Conservation (phyloP, 2,797 vertebrate species). For the Chelmon rostratus region DNA sequence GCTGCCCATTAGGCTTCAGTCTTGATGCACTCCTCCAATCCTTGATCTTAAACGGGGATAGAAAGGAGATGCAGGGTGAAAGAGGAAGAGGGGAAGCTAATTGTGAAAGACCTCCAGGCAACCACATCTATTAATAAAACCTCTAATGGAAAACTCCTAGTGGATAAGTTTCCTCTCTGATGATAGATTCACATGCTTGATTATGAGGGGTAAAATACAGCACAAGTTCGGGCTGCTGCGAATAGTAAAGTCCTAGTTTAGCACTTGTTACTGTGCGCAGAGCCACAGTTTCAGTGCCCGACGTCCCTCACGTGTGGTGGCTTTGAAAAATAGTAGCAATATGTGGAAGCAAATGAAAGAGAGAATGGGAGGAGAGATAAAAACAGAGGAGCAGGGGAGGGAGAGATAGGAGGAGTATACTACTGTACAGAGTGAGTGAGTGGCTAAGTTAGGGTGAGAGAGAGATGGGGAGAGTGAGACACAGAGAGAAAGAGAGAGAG, state of each 20-base stretch:
- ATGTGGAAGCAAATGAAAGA: slow-evolving; percentile 56
- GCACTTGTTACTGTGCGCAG: slow-evolving; percentile 53
- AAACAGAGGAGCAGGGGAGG: slow-evolving; percentile 51
- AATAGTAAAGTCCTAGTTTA: slow-evolving; percentile 38
- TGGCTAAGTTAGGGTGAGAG: slow-evolving; percentile 65
- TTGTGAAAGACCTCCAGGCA: slow-evolving; percentile 54
- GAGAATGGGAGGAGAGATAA: slow-evolving; percentile 39
- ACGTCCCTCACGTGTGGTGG: slow-evolving; percentile 56
- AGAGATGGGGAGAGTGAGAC: slow-evolving; percentile 55
- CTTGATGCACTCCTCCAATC: slow-evolving; percentile 50
- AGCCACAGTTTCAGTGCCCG: slow-evolving; percentile 56
- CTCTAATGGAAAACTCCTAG: slow-evolving; percentile 46
- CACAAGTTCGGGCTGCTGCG: slow-evolving; percentile 38
- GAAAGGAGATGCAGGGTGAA: slow-evolving; percentile 33
- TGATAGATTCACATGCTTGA: slow-evolving; percentile 46
- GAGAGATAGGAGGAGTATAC: slow-evolving; percentile 70
- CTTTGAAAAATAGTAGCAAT: slow-evolving; percentile 76
- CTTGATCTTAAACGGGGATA: slow-evolving; percentile 56
- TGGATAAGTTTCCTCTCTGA: slow-evolving; percentile 40
- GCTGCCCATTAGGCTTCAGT: slow-evolving; percentile 63
- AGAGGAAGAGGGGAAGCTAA: slow-evolving; percentile 39
- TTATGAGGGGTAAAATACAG: slow-evolving; percentile 41
- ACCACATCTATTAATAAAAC: slow-evolving; percentile 62
- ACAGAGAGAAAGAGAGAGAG: slow-evolving; percentile 35
- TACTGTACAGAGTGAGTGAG: slow-evolving; percentile 74